Evolutionary conservation across 30 jellyfish, hydroid and myxozoan genomes (phyloP), one percentile per base, ranked within the genome.

Genomic region (Aurelia aurita): DNA sequence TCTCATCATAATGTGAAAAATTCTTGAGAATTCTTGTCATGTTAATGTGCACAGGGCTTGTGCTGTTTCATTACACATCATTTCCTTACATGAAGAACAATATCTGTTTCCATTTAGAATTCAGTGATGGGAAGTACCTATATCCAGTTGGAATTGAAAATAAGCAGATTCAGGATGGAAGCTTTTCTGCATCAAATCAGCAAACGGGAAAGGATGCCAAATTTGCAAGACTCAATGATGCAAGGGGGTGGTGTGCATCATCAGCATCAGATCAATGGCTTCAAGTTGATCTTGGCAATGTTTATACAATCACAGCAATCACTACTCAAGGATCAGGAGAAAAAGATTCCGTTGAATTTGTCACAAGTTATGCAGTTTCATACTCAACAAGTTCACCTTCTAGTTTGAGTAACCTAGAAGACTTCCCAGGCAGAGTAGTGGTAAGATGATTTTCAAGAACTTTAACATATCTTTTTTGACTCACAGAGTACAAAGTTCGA

Each of bases 281-380:
- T 6, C 76, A 75, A 35, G 87, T 75, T 18, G 76, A 75, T 29
- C 61, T 75, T 31, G 87, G 87, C 34, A 57, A 44, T 20, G 61
- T 13, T 13, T 55, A 35, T 16, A 20, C 76, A 11, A 35, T 75
- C 23, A 27, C 39, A 27, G 87, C 63, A 2, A 46, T 75, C 54
- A 74, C 76, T 3, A 35, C 49, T 7, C 87, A 75, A 55, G 87
- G 87, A 20, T 44, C 28, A 15, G 84, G 69, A n/a, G 84, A 22
- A 1, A 43, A 71, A 31, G 26, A 71, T 35, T 71, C 84, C 22
- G 2, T 1, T 35, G 84, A 71, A 46, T 13, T 46, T 44, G 84
- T 71, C 46, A 47, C 49, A 47, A 71, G 43, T 16, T 71, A 20
- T 71, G 47, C 46, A 71, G 47, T 71, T 18, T 25, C 84, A 15